Evolutionary conservation across 2,888 invertebrate species (phyloP).

Genomic region (Thera britannica): DNA sequence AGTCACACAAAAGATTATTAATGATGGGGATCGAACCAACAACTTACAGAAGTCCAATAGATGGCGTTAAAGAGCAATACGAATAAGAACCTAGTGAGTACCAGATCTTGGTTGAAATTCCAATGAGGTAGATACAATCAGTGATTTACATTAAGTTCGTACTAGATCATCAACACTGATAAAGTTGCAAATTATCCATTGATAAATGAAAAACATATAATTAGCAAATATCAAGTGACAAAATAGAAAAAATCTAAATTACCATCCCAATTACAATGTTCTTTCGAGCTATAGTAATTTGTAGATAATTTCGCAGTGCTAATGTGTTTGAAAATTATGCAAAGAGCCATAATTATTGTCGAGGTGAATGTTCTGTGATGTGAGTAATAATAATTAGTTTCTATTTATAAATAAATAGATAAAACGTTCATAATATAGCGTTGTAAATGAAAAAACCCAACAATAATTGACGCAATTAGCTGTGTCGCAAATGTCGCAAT

Average conservation of each 20-base stretch:
- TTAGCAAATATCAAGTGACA: slow-evolving; percentile 62
- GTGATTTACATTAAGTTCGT: background rate
- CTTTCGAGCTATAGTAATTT: slow-evolving; percentile 72
- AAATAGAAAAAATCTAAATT: slow-evolving; percentile 69
- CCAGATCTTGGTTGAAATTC: background rate
- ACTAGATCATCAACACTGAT: background rate
- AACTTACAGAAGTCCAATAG: too few relatives aligned
- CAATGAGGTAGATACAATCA: background rate
- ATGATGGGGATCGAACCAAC: too few relatives aligned
- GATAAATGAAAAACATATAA: slow-evolving; percentile 39
- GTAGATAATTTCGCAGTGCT: slow-evolving; percentile 76
- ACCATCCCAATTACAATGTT: slow-evolving; percentile 67
- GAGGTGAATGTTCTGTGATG: slow-evolving; percentile 73
- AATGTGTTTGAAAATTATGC: slow-evolving; percentile 80
- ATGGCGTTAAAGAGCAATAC: too few relatives aligned
- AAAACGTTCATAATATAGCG: slow-evolving; percentile 1
- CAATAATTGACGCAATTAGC: slow-evolving; percentile 49
- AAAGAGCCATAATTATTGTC: slow-evolving; percentile 75
- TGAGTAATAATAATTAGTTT: slow-evolving; percentile 56
- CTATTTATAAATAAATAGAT: slow-evolving; percentile 49
- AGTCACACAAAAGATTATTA: too few relatives aligned
- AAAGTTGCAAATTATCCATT: slow-evolving; percentile 8
- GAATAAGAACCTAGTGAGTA: background rate
- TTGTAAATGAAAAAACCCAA: slow-evolving; percentile 19
- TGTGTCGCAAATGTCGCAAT: slow-evolving; percentile 42